Evolutionary conservation across 2,888 invertebrate species (phyloP), one percentile per base, ranked within the genome.

Genomic region (Meliscaeva auricollis): DNA sequence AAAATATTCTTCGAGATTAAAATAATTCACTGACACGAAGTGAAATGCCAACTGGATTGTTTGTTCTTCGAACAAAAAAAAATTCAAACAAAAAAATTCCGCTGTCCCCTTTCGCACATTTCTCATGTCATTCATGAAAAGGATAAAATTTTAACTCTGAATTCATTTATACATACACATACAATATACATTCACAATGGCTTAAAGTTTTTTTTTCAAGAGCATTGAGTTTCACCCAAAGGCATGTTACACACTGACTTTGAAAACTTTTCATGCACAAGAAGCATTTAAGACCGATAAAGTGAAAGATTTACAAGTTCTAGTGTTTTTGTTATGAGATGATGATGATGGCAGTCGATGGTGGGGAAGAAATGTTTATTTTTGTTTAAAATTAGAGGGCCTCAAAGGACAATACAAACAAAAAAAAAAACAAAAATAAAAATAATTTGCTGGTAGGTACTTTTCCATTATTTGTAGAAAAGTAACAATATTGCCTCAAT

Each of bases 1-100:
- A 72, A 64, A 66, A 73, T 64, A 66, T 78, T 73, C 66, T 64
- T 64, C 17, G 46, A 38, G 48, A 78, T 78, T 78, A 72, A 78
- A 62, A 54, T 62, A 62, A 70, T 70, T 77, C 69, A 56, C 50
- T 64, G 74, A 54, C 74, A 54, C 54, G 54, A 46, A 54, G 41
- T 44, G 32, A 52, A 64, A 74, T 22, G 20, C 41, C 52, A 64
- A 64, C 15, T 60, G n/a, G n/a, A 50, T 58, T 58, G 69, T 76
- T 20, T 69, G 48, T 68, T 50, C 30, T 6, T 5, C 8, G 9
- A 17, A 17, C 3, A 9, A 48, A 20, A 48, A 56, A 58, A 11
- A 35, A 3, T 1, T 35, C 7, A 56, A 17, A 8, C 30, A 58
- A 58, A 20, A 35, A 13, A 13, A 38, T 13, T 13, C 35, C 13